These are phyloP conservation scores for Drosophila arizonae DNA, from an alignment of 1,140 invertebrate genomes.

Conservation along the genomic window DNA sequence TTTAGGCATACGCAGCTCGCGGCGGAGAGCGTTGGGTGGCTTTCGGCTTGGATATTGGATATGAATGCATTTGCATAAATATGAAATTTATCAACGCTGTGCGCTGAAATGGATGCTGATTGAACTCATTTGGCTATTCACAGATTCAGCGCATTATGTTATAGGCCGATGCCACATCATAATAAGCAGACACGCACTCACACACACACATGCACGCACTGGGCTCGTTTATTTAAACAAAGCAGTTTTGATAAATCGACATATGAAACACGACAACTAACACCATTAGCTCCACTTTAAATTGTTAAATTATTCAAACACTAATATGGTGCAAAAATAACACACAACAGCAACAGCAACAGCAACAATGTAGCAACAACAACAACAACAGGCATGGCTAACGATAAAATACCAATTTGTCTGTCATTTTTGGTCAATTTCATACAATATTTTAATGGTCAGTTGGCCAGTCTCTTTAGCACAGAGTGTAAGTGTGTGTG, in stretches of 20 bases:
- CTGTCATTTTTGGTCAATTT: conserved; percentile 81
- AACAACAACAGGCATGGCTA: conserved; percentile 41
- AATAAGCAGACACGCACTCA: conserved; percentile 39
- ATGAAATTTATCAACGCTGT: conserved; percentile 75
- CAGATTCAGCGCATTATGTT: conserved; percentile 59
- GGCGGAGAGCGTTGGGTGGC: conserved; percentile 48
- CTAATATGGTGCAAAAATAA: conserved; percentile 64
- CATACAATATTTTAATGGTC: conserved; percentile 78
- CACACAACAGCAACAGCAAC: conserved; percentile 10
- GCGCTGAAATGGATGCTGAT: conserved; percentile 74
- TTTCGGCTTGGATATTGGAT: conserved; percentile 50
- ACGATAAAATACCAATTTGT: conserved; percentile 80
- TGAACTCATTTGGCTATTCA: conserved; percentile 78
- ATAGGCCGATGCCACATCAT: conserved; percentile 54
- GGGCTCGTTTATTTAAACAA: conserved; percentile 54
- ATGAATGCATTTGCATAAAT: conserved; percentile 73
- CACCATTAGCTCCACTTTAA: conserved; percentile 80
- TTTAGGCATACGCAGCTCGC: conserved; percentile 44
- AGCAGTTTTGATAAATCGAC: conserved; percentile 78
- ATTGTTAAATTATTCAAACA: conserved; percentile 79
- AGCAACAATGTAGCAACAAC: conserved; percentile 34
- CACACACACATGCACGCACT: not conserved
- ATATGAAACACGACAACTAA: conserved; percentile 80
- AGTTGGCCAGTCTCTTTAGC: conserved; percentile 57
- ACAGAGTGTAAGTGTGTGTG: conserved; percentile 4